Evolutionary conservation across 1,140 invertebrate genomes (phyloP).

Genomic region (Drosophila micromelanica): DNA sequence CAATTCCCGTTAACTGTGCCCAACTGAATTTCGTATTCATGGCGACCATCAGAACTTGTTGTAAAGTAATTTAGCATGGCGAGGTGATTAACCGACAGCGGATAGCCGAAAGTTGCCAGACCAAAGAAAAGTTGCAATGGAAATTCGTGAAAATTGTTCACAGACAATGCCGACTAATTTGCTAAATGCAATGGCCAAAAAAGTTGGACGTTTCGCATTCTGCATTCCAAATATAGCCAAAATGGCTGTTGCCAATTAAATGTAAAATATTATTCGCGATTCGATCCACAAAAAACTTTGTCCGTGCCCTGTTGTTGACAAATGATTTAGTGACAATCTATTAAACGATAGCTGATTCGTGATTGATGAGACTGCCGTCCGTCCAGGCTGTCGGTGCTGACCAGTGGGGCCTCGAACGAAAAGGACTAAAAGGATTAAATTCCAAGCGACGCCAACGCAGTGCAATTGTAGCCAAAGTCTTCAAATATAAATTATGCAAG

Average conservation of each 20-base stretch:
- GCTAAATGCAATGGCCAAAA: slow-evolving; percentile 74
- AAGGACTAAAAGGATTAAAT: slow-evolving; percentile 72
- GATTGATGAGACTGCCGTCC: slow-evolving; percentile 58
- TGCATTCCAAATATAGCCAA: slow-evolving; percentile 51
- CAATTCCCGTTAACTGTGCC: slow-evolving; percentile 30
- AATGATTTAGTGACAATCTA: slow-evolving; percentile 78
- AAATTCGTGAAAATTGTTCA: slow-evolving; percentile 39
- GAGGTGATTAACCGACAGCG: slow-evolving; percentile 67
- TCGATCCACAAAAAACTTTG: slow-evolving; percentile 52
- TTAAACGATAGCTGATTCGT: slow-evolving; percentile 70
- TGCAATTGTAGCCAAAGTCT: slow-evolving; percentile 37
- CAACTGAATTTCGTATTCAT: slow-evolving; percentile 66
- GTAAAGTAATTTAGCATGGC: slow-evolving; percentile 77
- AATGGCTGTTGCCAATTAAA: slow-evolving; percentile 32
- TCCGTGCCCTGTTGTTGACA: slow-evolving; percentile 60
- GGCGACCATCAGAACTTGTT: slow-evolving; percentile 75
- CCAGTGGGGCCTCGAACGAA: slow-evolving; percentile 11
- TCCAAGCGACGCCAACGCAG: slow-evolving; percentile 38
- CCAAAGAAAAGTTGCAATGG: slow-evolving; percentile 17
- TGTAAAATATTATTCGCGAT: slow-evolving; percentile 18
- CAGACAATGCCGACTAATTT: slow-evolving; percentile 78
- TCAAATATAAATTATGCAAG: slow-evolving; percentile 53
- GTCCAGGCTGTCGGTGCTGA: background rate
- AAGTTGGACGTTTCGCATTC: slow-evolving; percentile 39
- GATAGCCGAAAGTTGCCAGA: slow-evolving; percentile 31